phyloP scores from a whole-genome alignment of 2,888 invertebrate species.

The Capitulum mitella region DNA sequence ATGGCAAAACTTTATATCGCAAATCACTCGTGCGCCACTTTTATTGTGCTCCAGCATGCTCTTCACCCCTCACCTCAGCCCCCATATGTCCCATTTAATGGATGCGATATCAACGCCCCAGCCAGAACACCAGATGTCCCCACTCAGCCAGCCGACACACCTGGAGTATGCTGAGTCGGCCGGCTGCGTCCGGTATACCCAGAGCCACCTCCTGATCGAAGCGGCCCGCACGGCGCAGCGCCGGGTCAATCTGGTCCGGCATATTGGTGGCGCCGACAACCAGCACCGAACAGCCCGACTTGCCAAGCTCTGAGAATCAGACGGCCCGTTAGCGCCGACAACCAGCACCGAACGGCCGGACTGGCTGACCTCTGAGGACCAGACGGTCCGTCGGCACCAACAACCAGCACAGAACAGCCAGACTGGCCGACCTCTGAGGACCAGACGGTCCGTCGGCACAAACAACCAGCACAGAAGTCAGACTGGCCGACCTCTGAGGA shows the following conservation, averaged over 20 bases:
- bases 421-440: conserved; percentile 90
- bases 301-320: conserved; percentile 94
- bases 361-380: conserved; percentile 92
- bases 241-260: conserved; percentile 94
- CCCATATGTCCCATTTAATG: too few species aligned
- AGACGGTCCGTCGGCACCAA: too few species aligned
- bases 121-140: too few species aligned
- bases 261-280: conserved; percentile 93
- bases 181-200: conserved; percentile 69
- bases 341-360: conserved; percentile 85
- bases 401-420: conserved; percentile 82
- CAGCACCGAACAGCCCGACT: conserved; percentile 82
- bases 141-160: conserved; percentile 77
- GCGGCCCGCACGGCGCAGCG: conserved; percentile 81
- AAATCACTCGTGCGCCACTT: too few species aligned
- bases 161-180: conserved; percentile 77
- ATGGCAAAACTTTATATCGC: too few species aligned
- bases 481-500: conserved; percentile 90
- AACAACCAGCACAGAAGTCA: conserved; percentile 83
- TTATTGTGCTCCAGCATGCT: too few species aligned
- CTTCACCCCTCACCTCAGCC: too few species aligned
- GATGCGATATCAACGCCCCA: too few species aligned
- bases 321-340: conserved; percentile 91
- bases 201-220: conserved; percentile 84
- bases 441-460: too few species aligned